These are phyloP conservation scores for Sussaba pulchella DNA, from an alignment of 2,888 invertebrate species.

Conservation along the genomic window DNA sequence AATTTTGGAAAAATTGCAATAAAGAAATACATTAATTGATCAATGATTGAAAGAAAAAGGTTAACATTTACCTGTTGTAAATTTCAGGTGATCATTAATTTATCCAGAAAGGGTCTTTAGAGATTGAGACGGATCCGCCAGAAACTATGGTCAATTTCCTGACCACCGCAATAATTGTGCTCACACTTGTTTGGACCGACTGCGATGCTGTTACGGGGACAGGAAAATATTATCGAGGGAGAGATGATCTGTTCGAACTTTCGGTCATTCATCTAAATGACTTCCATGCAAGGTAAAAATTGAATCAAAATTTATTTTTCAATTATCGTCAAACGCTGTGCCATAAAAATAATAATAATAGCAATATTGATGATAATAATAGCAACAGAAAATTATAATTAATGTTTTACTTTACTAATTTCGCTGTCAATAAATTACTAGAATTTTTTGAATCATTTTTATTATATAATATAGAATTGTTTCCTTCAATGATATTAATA, in stretches of 20 bases:
- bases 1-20: too few species aligned
- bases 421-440: too few species aligned
- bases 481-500: not conserved
- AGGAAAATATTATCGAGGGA: conserved; percentile 73
- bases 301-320: too few species aligned
- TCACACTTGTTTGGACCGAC: conserved; percentile 46
- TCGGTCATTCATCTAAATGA: conserved; percentile 87
- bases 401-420: too few species aligned
- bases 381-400: not conserved
- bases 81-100: too few species aligned
- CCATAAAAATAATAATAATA: conserved; percentile 19
- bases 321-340: too few species aligned
- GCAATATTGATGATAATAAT: conserved; percentile 9
- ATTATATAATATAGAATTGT: too few species aligned
- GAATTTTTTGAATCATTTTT: too few species aligned
- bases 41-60: too few species aligned
- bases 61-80: too few species aligned
- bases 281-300: conserved; percentile 87
- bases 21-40: too few species aligned
- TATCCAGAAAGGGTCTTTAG: conserved; percentile 3
- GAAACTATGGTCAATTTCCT: conserved; percentile 32
- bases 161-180: not conserved
- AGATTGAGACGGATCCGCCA: not conserved
- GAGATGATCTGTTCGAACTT: conserved; percentile 85
- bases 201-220: conserved; percentile 73